These are phyloP conservation scores for Megaustenia siamemsis DNA, from an alignment of 2,888 invertebrate species.

Conservation along the genomic window DNA sequence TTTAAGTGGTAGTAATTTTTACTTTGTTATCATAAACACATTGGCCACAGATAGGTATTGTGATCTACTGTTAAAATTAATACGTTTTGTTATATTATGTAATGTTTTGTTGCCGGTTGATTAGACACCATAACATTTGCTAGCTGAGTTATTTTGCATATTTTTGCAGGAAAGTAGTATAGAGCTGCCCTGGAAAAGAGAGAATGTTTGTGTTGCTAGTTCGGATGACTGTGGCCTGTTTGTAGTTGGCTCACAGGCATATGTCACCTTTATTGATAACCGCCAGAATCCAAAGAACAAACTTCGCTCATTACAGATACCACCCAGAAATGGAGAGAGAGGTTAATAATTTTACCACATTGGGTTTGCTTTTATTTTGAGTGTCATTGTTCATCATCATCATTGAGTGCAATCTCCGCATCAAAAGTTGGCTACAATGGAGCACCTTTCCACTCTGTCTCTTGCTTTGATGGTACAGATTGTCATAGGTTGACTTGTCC, in stretches of 20 bases:
- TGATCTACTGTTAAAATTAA: too few relatives aligned
- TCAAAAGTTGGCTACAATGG: too few relatives aligned
- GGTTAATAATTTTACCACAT: slow-evolving; percentile 81
- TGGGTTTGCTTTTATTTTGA: neutral
- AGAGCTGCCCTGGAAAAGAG: slow-evolving; percentile 92
- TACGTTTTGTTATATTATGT: too few relatives aligned
- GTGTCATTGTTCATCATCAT: neutral
- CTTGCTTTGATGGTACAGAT: too few relatives aligned
- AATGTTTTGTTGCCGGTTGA: too few relatives aligned
- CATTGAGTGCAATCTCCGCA: too few relatives aligned
- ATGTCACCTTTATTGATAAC: slow-evolving; percentile 93
- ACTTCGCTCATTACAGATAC: slow-evolving; percentile 81
- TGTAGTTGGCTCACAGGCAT: slow-evolving; percentile 95
- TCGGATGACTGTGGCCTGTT: slow-evolving; percentile 90
- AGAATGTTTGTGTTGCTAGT: slow-evolving; percentile 94
- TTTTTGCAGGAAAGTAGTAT: slow-evolving; percentile 86
- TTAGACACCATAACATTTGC: too few relatives aligned
- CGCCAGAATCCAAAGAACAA: slow-evolving; percentile 83
- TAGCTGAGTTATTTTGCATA: neutral
- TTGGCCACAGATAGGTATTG: too few relatives aligned
- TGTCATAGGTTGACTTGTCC: too few relatives aligned
- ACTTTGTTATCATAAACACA: too few relatives aligned
- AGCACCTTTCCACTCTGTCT: too few relatives aligned
- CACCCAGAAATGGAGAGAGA: slow-evolving; percentile 92
- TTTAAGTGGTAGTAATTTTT: too few relatives aligned